Evolutionary conservation across 1,140 invertebrate species (phyloP).

Genomic region (Sitodiplosis mosellana): DNA sequence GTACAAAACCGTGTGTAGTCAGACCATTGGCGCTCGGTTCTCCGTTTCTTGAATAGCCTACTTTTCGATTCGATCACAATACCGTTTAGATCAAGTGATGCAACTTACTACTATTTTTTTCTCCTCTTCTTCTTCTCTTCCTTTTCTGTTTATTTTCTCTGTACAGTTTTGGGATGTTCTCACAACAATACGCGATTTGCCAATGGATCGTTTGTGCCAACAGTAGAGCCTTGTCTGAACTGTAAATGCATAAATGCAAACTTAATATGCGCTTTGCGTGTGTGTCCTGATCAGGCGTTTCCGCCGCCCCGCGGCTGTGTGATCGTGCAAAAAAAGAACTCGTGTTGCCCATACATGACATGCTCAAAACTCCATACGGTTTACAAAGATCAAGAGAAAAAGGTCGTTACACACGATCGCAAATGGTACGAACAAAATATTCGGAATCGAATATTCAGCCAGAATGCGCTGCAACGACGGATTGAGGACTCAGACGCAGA

Average conservation of each 20-base stretch:
- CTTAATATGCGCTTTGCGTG: conserved; percentile 52
- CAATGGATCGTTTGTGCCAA: conserved; percentile 41
- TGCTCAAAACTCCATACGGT: conserved; percentile 35
- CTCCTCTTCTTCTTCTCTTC: neutral
- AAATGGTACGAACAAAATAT: neutral
- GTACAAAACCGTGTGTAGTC: too few species aligned
- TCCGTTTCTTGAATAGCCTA: too few species aligned
- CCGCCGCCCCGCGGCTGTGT: conserved; percentile 52
- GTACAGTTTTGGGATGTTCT: conserved; percentile 35
- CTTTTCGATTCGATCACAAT: too few species aligned
- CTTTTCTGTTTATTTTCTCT: conserved; percentile 4
- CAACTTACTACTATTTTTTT: neutral
- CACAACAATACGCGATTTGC: conserved; percentile 42
- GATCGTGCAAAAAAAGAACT: conserved; percentile 38
- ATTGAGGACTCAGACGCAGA: neutral
- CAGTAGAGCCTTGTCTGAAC: conserved; percentile 53
- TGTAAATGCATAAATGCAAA: conserved; percentile 53
- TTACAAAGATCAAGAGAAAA: neutral
- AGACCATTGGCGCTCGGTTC: too few species aligned
- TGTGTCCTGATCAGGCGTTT: conserved; percentile 53
- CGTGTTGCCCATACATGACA: conserved; percentile 56
- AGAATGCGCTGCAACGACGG: neutral
- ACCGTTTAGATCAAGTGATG: neutral
- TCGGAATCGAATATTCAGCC: neutral
- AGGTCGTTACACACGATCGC: neutral